Percentiles rank a stretch among this genome's conserved stretches.
These are phyloP conservation scores for Invenusta paracnida DNA, from an alignment of 2,888 invertebrate genomes.

Conservation along the genomic window DNA sequence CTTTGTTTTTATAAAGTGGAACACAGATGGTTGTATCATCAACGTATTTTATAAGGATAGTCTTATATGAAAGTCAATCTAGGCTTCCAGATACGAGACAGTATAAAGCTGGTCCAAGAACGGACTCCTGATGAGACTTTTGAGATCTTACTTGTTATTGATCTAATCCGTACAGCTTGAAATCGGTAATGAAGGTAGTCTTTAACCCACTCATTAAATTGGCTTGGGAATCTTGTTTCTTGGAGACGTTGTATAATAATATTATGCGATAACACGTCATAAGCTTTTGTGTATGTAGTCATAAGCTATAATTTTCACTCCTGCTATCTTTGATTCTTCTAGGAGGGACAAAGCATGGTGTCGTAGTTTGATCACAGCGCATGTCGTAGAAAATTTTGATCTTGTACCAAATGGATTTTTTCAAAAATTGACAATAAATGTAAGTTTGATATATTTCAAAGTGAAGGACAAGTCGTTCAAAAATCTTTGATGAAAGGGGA, in stretches of 20 bases:
- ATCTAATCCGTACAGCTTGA: background rate
- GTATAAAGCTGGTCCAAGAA: background rate
- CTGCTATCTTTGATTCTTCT: background rate
- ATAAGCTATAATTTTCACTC: background rate
- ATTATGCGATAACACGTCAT: background rate
- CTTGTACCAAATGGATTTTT: background rate
- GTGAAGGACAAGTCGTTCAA: background rate
- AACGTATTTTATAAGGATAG: background rate
- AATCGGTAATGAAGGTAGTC: too few relatives aligned
- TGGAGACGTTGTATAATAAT: background rate
- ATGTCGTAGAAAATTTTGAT: constrained; percentile 15
- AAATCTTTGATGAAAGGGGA: constrained; percentile 13
- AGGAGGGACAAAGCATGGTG: background rate
- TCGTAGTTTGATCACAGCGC: background rate
- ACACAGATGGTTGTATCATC: too few relatives aligned
- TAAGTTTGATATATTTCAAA: background rate
- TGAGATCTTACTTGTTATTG: background rate
- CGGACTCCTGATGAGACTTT: background rate
- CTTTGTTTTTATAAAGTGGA: too few relatives aligned
- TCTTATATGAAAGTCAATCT: background rate
- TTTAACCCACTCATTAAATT: background rate
- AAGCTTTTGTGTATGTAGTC: constrained; percentile 20
- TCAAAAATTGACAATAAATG: background rate
- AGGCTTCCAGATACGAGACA: background rate
- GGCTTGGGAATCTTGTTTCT: background rate